phyloP scores from a whole-genome alignment of 2,113 vertebrate species.

The Charina bottae region DNA sequence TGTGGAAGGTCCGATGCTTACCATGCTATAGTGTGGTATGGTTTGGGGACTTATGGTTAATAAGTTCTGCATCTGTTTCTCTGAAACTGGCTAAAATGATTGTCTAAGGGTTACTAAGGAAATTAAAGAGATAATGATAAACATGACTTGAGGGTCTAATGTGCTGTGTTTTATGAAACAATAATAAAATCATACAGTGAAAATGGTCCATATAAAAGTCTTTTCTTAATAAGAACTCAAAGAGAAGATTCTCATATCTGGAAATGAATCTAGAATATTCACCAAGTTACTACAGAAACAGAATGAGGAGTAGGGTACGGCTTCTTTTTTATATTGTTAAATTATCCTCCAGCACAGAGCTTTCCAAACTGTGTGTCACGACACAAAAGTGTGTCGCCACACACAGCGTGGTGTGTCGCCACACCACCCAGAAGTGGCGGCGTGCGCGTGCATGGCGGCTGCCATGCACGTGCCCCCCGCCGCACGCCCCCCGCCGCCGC shows the following conservation, averaged over 20 bases:
- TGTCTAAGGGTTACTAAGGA: conserved; percentile 3
- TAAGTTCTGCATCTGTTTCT: not conserved
- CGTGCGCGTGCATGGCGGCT: too few species aligned
- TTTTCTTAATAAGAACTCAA: conserved; percentile 9
- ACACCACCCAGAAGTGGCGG: too few species aligned
- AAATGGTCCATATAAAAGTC: conserved; percentile 17
- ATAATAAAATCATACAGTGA: not conserved
- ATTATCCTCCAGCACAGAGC: conserved; percentile 2
- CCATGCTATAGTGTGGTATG: not conserved
- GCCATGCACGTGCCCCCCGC: too few species aligned
- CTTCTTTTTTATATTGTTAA: conserved; percentile 29
- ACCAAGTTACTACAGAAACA: conserved; percentile 34
- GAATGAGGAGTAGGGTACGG: not conserved
- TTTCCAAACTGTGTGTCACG: too few species aligned
- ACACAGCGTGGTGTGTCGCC: too few species aligned
- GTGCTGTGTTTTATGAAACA: conserved; percentile 11
- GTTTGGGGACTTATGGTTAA: not conserved
- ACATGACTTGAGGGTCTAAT: conserved; percentile 13
- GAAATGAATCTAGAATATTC: conserved; percentile 33
- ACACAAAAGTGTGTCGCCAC: too few species aligned
- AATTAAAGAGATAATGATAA: conserved; percentile 19
- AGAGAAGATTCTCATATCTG: conserved; percentile 19
- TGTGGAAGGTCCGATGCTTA: not conserved
- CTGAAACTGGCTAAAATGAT: not conserved
- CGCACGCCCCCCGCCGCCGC: too few species aligned